Evolutionary conservation across 2,888 invertebrate genomes (phyloP).

Genomic region (Andrena dorsata): DNA sequence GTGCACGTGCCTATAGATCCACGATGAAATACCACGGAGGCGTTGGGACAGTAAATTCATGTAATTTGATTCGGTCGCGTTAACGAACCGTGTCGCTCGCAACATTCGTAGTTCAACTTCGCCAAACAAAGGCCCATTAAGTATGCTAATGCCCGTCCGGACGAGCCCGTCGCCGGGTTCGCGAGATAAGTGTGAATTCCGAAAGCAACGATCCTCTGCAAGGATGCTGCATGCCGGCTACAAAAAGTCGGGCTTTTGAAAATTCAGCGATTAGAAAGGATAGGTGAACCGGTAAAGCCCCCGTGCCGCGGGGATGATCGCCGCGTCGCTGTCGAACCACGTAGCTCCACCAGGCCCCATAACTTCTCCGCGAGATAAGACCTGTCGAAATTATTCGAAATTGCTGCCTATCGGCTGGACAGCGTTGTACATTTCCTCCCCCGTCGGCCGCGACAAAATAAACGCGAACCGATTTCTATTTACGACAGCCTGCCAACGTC

Average conservation of each 20-base stretch:
- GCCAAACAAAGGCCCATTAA: conserved; percentile 83
- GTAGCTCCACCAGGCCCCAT: conserved; percentile 8
- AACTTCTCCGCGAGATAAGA: conserved; percentile 46
- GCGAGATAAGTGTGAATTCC: conserved; percentile 75
- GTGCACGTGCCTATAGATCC: conserved; percentile 61
- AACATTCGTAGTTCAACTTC: conserved; percentile 82
- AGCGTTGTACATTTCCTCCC: conserved; percentile 31
- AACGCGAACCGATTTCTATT: conserved; percentile 49
- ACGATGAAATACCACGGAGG: conserved; percentile 78
- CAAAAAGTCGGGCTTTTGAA: background rate
- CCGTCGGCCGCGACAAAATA: conserved; percentile 3
- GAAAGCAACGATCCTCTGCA: conserved; percentile 47
- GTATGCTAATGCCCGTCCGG: conserved; percentile 79
- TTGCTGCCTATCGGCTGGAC: conserved; percentile 41
- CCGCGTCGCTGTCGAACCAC: background rate
- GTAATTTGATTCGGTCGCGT: conserved; percentile 83
- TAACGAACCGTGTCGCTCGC: conserved; percentile 82
- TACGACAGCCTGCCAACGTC: conserved; percentile 36
- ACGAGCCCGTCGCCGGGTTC: conserved; percentile 71
- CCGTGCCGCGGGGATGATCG: too few relatives aligned
- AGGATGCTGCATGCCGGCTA: background rate
- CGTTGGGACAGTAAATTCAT: conserved; percentile 81
- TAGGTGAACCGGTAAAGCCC: background rate
- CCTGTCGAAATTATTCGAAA: conserved; percentile 52
- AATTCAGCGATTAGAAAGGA: background rate